Percentiles rank a stretch among this genome's conserved stretches.
Evolutionary conservation across 2,113 vertebrate genomes (phyloP).

Genomic region (Steatornis caripensis): DNA sequence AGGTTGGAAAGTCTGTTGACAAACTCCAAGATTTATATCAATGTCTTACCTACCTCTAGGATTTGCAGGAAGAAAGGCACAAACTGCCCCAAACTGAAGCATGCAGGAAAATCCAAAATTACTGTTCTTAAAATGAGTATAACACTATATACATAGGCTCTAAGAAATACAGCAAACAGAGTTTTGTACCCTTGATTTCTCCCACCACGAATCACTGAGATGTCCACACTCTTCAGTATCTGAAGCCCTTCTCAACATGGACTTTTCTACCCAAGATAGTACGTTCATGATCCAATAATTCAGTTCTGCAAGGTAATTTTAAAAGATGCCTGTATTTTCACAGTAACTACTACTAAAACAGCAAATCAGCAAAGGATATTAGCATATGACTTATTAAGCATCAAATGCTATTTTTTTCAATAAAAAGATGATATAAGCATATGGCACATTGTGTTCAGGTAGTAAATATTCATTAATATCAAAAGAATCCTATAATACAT

Average conservation of each 20-base stretch:
- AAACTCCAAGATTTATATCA: too few species aligned
- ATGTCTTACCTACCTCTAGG: too few species aligned
- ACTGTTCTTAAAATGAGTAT: not conserved
- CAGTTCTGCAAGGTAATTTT: not conserved
- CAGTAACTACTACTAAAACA: slow-evolving; percentile 11
- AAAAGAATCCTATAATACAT: slow-evolving; percentile 14
- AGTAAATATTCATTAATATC: slow-evolving; percentile 44
- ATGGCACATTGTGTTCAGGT: not conserved
- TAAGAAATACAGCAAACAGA: not conserved
- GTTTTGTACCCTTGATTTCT: not conserved
- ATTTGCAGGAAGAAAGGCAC: not conserved
- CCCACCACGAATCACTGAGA: not conserved
- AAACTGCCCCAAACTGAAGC: not conserved
- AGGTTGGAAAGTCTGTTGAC: too few species aligned
- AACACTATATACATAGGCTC: not conserved
- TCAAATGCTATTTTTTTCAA: slow-evolving; percentile 42
- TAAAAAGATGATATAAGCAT: slow-evolving; percentile 29
- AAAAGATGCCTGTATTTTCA: slow-evolving; percentile 14
- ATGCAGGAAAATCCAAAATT: not conserved
- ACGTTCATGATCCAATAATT: not conserved
- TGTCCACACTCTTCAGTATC: not conserved
- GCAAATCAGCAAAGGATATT: slow-evolving; percentile 13
- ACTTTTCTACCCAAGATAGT: not conserved
- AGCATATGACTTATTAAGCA: slow-evolving; percentile 43
- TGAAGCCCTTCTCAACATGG: not conserved